A percentile compares a stretch with the other conserved stretches of the same genome.
Evolutionary conservation across 2,888 invertebrate species (phyloP).

Genomic region (Zootermopsis nevadensis): DNA sequence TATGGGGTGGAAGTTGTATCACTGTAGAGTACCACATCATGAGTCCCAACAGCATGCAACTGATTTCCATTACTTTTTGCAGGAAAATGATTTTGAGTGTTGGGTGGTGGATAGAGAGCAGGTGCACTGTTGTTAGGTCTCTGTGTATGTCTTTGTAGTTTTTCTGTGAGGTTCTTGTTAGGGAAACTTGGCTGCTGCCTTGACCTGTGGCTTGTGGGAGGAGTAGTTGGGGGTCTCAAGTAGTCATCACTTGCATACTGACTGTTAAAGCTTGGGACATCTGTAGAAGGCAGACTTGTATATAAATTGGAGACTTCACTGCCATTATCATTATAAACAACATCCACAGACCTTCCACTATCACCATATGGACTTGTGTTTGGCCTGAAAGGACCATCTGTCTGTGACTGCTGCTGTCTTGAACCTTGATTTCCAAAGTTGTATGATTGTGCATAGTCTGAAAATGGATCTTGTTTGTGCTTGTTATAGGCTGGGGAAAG

Average conservation of each 20-base stretch:
- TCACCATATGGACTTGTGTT: conserved; percentile 42
- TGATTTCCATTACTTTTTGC: not conserved
- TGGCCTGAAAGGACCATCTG: conserved; percentile 44
- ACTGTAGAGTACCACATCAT: not conserved
- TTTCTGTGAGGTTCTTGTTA: not conserved
- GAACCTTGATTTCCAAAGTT: not conserved
- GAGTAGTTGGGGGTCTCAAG: not conserved
- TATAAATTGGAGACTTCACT: conserved; percentile 14
- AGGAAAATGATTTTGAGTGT: not conserved
- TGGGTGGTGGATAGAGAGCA: not conserved
- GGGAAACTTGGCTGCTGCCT: not conserved
- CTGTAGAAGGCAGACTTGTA: not conserved
- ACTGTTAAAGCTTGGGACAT: conserved; percentile 1
- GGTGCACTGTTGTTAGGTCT: not conserved
- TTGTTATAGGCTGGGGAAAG: not conserved
- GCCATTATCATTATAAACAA: not conserved
- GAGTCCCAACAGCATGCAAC: not conserved
- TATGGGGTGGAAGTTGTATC: not conserved
- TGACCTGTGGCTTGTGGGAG: not conserved
- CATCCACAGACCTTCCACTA: not conserved
- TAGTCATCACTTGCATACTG: not conserved
- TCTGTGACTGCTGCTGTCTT: not conserved
- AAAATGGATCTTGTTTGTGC: not conserved
- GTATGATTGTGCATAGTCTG: not conserved
- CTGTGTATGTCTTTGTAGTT: not conserved